Conservation (phyloP, 1,140 invertebrate genomes). For the Pectinophora gossypiella region DNA sequence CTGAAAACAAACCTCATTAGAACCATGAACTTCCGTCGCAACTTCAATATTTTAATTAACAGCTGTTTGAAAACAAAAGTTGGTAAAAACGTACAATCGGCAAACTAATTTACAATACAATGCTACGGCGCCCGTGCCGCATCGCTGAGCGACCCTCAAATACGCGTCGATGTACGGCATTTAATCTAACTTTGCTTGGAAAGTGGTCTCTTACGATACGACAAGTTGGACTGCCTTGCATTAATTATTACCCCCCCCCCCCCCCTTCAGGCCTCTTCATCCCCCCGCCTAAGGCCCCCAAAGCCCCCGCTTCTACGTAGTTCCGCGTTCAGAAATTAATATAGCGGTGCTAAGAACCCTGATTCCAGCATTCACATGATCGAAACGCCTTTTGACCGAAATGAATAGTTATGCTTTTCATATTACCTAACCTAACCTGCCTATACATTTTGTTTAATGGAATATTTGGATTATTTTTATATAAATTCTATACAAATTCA, state of each 20-base stretch:
- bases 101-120: constrained; percentile 55
- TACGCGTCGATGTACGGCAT: constrained; percentile 52
- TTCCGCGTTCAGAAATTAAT: neutral
- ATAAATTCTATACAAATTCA: too few species aligned
- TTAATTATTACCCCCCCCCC: constrained; percentile 46
- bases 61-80: neutral
- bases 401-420: too few species aligned
- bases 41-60: neutral
- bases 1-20: too few species aligned
- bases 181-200: constrained; percentile 62
- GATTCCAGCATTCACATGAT: neutral
- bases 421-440: too few species aligned
- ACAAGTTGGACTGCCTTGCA: constrained; percentile 47
- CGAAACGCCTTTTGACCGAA: neutral
- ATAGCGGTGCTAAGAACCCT: neutral
- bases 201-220: constrained; percentile 39
- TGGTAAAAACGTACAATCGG: neutral
- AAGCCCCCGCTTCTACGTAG: neutral
- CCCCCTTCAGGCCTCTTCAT: too few species aligned
- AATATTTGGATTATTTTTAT: too few species aligned
- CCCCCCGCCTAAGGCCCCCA: too few species aligned
- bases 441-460: too few species aligned
- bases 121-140: constrained; percentile 25
- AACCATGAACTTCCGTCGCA: too few species aligned
- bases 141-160: constrained; percentile 34